Evolutionary conservation across 2,113 vertebrate species (phyloP).

Genomic region (Dendrocopos noguchii): DNA sequence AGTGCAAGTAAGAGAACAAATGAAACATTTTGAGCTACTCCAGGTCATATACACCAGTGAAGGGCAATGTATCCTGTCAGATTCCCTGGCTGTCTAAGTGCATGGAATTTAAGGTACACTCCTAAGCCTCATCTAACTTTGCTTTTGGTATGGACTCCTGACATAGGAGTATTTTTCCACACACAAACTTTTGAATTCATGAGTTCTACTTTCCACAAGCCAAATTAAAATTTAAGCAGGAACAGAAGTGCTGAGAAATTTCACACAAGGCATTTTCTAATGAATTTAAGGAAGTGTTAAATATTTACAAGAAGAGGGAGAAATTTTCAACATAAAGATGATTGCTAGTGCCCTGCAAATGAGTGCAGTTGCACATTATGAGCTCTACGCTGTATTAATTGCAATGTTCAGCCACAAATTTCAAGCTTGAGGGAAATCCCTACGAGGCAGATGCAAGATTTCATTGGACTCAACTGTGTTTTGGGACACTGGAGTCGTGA

Average conservation of each 20-base stretch:
- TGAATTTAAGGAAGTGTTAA: neutral
- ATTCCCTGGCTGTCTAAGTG: neutral
- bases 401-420: neutral
- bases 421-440: slow-evolving; percentile 20
- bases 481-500: neutral
- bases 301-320: slow-evolving; percentile 24
- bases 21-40: neutral
- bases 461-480: neutral
- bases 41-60: neutral
- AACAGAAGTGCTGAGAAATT: neutral
- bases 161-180: neutral
- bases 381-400: slow-evolving; percentile 37
- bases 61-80: rapidly evolving
- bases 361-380: neutral
- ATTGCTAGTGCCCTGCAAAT: neutral
- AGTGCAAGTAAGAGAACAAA: neutral
- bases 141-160: neutral
- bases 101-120: neutral
- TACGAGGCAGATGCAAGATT: neutral
- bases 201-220: neutral
- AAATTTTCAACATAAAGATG: neutral
- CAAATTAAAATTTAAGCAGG: slow-evolving; percentile 47
- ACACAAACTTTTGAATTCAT: neutral
- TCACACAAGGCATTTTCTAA: neutral
- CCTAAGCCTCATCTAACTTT: neutral